phyloP scores from a whole-genome alignment of 2,113 vertebrate genomes.

The Phrynocephalus versicolor region DNA sequence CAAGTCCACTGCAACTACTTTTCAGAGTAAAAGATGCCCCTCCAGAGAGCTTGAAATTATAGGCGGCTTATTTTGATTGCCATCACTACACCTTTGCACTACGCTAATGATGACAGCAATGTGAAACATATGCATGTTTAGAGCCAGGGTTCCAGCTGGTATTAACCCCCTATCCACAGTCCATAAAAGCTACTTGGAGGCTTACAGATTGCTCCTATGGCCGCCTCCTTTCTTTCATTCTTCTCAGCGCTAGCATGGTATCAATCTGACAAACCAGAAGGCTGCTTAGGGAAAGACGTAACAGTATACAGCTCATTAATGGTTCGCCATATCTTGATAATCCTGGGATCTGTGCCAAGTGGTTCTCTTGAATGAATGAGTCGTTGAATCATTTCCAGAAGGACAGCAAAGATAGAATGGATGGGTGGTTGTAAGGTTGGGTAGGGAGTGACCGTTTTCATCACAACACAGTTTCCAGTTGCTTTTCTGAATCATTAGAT shows the following conservation, averaged over 20 bases:
- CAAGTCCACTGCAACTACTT: too few species aligned
- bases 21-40: too few species aligned
- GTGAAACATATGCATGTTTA: not conserved
- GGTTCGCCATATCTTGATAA: conserved; percentile 21
- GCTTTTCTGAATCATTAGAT: conserved; percentile 15
- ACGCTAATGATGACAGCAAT: too few species aligned
- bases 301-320: conserved; percentile 30
- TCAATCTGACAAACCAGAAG: not conserved
- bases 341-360: conserved; percentile 13
- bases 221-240: too few species aligned
- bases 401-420: not conserved
- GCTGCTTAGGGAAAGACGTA: not conserved
- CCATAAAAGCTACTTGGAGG: not conserved
- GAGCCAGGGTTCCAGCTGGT: not conserved
- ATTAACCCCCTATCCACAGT: not conserved
- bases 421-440: not conserved
- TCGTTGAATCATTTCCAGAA: not conserved
- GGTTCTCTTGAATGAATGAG: conserved; percentile 1
- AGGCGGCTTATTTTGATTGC: too few species aligned
- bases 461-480: not conserved
- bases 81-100: too few species aligned
- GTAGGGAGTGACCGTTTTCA: not conserved
- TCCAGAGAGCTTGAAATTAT: too few species aligned
- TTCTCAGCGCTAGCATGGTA: not conserved
- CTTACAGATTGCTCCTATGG: not conserved